Base-by-base conservation (phyloP, 2,113 vertebrate genomes). In the Ptilorrhoa leucosticta region DNA sequence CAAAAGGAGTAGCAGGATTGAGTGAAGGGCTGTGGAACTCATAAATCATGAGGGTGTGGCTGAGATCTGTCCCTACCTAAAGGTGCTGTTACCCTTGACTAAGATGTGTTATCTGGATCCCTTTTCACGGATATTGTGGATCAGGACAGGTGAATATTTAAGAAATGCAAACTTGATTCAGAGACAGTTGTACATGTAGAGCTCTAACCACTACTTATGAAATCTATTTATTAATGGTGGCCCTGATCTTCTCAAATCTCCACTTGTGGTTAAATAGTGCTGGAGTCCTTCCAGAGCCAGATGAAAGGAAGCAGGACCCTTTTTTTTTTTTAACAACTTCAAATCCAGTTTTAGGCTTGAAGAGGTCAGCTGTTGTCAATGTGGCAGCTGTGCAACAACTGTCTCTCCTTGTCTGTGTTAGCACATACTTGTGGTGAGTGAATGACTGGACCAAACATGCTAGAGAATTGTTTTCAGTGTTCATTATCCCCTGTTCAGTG, bases 1-100 rank as follows among this genome's bases (percentile, higher is more conserved):
- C 42, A 51, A 72, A 81, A 81, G 44, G 27, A 54, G 18, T 12
- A 51, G 37, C 37, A 73, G 60, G 27, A 35, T 4, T 61, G 42
- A 44, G 40, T 61, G 61, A 22, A 35, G 50, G 15, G 15, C 22
- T 65, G 13, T 65, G 30, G 18, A 64, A 48, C 14, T 30, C 33
- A 6, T 30, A 73, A 73, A 45, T 54, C 7, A 6, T 44, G 40
- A 73, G 18, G 70, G 5, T 0, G 0, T 57, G 56, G 21, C 16
- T 40, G 30, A 68, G 28, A 22, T 56, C 11, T 85, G 48, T 37
- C 33, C 30, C 0, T 0, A 65, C 54, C 42, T 73, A 51, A 87
- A 89, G 57, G 21, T 3, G 1, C 58, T 64, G 14, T 63, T 63
- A 71, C 11, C 21, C 35, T 22, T 72, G 35, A 26, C 20, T 69